Percentiles rank a stretch among this genome's conserved stretches.
Conservation (phyloP, 2,797 vertebrate genomes). For the Oreochromis mossambicus region DNA sequence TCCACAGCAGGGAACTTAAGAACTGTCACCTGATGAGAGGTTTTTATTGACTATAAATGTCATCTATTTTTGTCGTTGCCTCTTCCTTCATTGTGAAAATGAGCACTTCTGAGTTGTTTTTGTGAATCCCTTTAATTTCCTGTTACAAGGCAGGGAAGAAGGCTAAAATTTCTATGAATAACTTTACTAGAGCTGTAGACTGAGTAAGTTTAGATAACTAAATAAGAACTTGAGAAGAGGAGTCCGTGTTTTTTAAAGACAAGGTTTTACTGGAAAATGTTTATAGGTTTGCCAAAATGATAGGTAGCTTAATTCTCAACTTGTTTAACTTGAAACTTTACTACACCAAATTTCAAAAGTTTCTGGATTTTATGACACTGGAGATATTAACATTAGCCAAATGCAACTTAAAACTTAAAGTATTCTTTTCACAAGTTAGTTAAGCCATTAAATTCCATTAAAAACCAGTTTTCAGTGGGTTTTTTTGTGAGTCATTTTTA, state of each 20-base stretch:
- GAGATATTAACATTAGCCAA: neutral
- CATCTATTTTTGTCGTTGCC: neutral
- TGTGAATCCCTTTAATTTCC: neutral
- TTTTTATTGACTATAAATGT: neutral
- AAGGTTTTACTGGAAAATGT: neutral
- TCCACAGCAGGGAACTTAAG: neutral
- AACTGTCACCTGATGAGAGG: neutral
- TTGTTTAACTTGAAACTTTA: neutral
- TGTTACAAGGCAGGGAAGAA: neutral
- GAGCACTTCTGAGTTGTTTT: neutral
- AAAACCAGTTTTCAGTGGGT: neutral
- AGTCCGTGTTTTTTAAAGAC: neutral
- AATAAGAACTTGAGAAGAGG: neutral
- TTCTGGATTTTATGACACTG: neutral
- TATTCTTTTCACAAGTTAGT: neutral
- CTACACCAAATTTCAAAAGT: no score
- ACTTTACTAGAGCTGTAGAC: neutral
- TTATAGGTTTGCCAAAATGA: neutral
- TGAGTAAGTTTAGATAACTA: neutral
- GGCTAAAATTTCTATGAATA: fast-evolving
- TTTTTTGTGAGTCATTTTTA: neutral
- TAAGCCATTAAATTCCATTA: neutral
- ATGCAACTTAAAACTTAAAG: neutral
- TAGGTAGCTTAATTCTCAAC: neutral
- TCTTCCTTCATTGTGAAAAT: neutral